Evolutionary conservation across 2,113 vertebrate genomes (phyloP).

Genomic region (Daphoenositta chrysoptera): DNA sequence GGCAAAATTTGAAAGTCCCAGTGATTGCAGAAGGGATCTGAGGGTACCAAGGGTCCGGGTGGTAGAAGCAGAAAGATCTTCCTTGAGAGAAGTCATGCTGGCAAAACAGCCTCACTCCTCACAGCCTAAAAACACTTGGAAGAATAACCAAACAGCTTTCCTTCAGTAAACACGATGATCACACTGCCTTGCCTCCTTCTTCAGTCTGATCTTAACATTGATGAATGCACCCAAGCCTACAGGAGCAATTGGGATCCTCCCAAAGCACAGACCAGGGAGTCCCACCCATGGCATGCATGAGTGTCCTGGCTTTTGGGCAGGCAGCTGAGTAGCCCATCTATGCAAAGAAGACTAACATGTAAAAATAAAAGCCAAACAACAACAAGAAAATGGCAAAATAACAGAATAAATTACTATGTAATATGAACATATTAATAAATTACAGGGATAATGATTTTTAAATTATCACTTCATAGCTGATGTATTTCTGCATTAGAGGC

Average conservation of each 20-base stretch:
- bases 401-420: background rate
- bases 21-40: background rate
- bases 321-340: background rate
- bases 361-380: background rate
- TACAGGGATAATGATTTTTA: background rate
- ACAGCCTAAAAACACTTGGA: background rate
- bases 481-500: background rate
- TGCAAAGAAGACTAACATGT: background rate
- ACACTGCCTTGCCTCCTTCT: background rate
- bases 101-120: background rate
- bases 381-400: background rate
- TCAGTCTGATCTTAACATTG: background rate
- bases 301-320: background rate
- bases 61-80: background rate
- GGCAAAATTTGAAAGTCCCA: background rate
- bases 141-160: background rate
- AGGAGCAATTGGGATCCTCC: background rate
- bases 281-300: accelerated
- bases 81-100: background rate
- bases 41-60: background rate
- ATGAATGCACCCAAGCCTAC: accelerated
- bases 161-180: background rate
- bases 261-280: background rate
- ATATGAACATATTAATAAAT: background rate
- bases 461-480: background rate